phyloP scores from a whole-genome alignment of 2,797 vertebrate species.

The Microchirus variegatus region DNA sequence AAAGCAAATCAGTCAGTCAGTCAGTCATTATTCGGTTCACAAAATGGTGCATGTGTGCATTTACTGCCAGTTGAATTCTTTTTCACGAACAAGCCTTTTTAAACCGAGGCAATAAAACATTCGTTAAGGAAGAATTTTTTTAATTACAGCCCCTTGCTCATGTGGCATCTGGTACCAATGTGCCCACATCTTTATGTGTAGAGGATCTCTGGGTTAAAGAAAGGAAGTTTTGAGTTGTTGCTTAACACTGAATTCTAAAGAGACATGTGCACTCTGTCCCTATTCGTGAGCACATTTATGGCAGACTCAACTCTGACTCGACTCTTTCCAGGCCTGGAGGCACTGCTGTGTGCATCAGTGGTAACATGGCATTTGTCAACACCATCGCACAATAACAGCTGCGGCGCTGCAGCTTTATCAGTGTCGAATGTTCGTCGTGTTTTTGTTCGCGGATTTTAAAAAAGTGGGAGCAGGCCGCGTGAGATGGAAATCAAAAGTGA shows the following conservation, averaged over 20 bases:
- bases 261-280: constrained; percentile 12
- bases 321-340: constrained; percentile 35
- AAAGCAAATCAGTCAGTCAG: constrained; percentile 7
- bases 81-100: constrained; percentile 19
- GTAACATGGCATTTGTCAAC: constrained; percentile 40
- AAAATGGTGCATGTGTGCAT: constrained; percentile 39
- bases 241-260: constrained; percentile 27
- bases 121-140: constrained; percentile 46
- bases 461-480: too few relatives aligned
- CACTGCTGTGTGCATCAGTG: constrained; percentile 37
- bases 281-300: constrained; percentile 38
- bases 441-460: too few relatives aligned
- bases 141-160: constrained; percentile 18
- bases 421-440: too few relatives aligned
- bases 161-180: constrained; percentile 50
- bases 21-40: constrained; percentile 20
- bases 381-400: constrained; percentile 41
- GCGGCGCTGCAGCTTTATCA: constrained; percentile 30
- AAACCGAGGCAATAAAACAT: constrained; percentile 25
- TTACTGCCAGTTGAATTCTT: constrained; percentile 30
- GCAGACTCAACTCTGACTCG: constrained; percentile 19
- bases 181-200: constrained; percentile 47
- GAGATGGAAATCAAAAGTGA: too few relatives aligned
- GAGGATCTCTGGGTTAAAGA: constrained; percentile 24
- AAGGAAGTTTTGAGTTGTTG: constrained; percentile 31